Evolutionary conservation across 1,140 invertebrate species (phyloP), one percentile per base, ranked within the genome.

Genomic region (Lordiphosa stackelbergi): DNA sequence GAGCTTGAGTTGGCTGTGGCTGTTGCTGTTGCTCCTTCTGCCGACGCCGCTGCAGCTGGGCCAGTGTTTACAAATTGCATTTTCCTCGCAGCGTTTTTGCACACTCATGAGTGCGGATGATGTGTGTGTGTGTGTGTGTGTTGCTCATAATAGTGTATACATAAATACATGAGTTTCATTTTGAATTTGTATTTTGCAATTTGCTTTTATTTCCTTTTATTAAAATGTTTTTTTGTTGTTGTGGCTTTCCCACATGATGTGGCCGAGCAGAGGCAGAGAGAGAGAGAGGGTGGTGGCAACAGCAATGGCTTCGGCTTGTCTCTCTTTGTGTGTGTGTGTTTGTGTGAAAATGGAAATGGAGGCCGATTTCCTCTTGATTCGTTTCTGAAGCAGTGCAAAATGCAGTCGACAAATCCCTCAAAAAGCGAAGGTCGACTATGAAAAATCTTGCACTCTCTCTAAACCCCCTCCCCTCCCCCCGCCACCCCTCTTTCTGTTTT

Each of bases 161-260:
- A 46, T 57, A 47, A 42, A 59, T 41, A 16, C 34, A 36, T 24
- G 40, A 58, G 61, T 71, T 75, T 83, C 75, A 81, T 81, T 79
- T 81, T 71, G 75, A 43, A 51, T 63, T 64, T 70, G 49, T 53
- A 37, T 37, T 11, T 69, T 83, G 70, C 53, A 49, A 81, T 79
- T 79, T 59, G 66, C 75, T 79, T 79, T 83, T 74, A 74, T 62
- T 81, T 83, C 77, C 75, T 83, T 83, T 83, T 31, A 72, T 83
- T 63, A 63, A 71, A 60, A 41, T 68, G 62, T 75, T 81, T 79
- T 79, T 16, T 68, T 60, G 42, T 41, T 58, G 28, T 31, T 31
- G 28, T 31, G 28, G 22, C 22, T 24, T 38, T 62, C n/a, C 36
- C 19, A 34, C 48, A 51, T 51, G 19, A 34, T 51, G 36, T 11